Conservation (phyloP, 2,797 vertebrate species). For the Vespertilio murinus region DNA sequence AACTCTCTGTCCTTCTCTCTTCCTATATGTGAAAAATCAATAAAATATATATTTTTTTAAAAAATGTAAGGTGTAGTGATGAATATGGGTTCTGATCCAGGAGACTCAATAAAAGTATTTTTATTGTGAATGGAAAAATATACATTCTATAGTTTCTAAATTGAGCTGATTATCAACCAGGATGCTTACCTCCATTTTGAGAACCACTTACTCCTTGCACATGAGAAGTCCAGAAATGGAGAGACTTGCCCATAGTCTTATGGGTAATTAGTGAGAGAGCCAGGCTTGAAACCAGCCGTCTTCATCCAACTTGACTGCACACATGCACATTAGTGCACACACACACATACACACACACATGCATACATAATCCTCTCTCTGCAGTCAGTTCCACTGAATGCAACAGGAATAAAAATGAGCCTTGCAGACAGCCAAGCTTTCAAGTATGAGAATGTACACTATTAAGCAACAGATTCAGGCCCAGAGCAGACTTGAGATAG, state of each 20-base stretch:
- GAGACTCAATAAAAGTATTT: conserved; percentile 21
- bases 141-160: neutral
- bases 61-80: neutral
- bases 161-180: neutral
- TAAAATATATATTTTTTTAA: neutral
- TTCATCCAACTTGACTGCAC: neutral
- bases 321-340: no score
- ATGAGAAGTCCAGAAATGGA: conserved; percentile 10
- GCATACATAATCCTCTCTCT: neutral
- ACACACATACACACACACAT: no score
- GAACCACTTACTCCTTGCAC: neutral
- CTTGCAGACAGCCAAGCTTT: neutral
- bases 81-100: neutral
- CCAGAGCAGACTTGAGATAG: neutral
- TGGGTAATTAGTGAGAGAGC: neutral
- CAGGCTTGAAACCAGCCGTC: neutral
- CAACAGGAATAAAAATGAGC: neutral
- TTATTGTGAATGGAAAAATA: conserved; percentile 38
- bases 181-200: neutral
- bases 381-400: neutral
- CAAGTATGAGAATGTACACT: neutral
- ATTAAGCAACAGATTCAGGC: neutral
- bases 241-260: neutral
- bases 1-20: no score
- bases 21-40: no score